Evolutionary conservation across 2,113 vertebrate species (phyloP).

Genomic region (Otolemur garnettii): DNA sequence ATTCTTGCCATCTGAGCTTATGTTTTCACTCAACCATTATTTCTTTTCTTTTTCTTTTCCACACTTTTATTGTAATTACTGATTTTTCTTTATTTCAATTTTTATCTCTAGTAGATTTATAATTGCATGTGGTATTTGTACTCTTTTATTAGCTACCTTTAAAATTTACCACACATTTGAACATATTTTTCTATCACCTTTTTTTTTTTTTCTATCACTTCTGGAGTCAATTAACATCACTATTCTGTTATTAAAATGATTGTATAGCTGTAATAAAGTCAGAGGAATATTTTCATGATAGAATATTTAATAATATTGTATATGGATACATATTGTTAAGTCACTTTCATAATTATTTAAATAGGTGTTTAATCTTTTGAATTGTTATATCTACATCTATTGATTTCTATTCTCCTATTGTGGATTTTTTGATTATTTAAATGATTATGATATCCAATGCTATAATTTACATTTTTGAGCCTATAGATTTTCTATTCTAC

Average conservation of each 20-base stretch:
- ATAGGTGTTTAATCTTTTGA: background rate
- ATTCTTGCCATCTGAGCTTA: conserved; percentile 17
- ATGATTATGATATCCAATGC: conserved; percentile 19
- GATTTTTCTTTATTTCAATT: background rate
- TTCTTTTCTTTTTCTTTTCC: background rate
- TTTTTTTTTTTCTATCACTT: conserved; percentile 48
- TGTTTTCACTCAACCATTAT: conserved; percentile 26
- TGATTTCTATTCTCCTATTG: background rate
- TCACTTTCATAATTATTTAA: conserved; percentile 38
- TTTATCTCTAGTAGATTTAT: conserved; percentile 28
- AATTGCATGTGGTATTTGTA: background rate
- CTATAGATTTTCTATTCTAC: background rate
- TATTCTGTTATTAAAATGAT: conserved; percentile 29
- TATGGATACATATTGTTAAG: conserved; percentile 8
- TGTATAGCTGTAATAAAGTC: background rate
- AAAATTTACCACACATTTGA: conserved; percentile 26
- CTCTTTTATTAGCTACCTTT: conserved; percentile 53
- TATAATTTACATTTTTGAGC: conserved; percentile 23
- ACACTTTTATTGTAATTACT: background rate
- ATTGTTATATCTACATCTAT: background rate
- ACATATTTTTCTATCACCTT: conserved; percentile 9
- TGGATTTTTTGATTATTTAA: conserved; percentile 37
- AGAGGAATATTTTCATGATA: conserved; percentile 42
- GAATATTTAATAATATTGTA: conserved; percentile 2
- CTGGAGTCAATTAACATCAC: background rate